Percentiles rank a stretch among this genome's conserved stretches.
Evolutionary conservation across 2,113 vertebrate species (phyloP).

Genomic region (Salminus brasiliensis): DNA sequence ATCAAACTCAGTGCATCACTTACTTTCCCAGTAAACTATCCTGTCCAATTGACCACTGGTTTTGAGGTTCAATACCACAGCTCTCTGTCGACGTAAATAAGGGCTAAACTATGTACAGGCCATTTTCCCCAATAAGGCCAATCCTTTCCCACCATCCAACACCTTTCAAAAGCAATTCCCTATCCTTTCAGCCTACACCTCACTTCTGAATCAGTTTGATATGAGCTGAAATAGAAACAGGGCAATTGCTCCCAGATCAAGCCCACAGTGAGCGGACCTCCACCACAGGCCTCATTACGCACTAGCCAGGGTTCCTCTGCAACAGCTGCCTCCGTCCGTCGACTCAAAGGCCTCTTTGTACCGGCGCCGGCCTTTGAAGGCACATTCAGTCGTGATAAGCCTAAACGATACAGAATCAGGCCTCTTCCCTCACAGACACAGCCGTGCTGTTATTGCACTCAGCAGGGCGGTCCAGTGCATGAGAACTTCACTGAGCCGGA

Average conservation of each 20-base stretch:
- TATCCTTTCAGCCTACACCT: slow-evolving; percentile 17
- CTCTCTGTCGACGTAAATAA: neutral
- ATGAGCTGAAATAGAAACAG: slow-evolving; percentile 29
- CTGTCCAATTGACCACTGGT: no score
- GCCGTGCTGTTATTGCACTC: slow-evolving; percentile 33
- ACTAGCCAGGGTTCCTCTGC: slow-evolving; percentile 62
- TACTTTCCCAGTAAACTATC: no score
- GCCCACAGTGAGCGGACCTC: slow-evolving; percentile 64
- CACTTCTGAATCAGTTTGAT: neutral
- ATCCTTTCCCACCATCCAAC: slow-evolving; percentile 21
- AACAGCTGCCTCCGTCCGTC: slow-evolving; percentile 72
- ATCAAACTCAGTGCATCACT: no score
- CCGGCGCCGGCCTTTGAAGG: slow-evolving; percentile 65
- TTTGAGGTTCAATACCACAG: no score
- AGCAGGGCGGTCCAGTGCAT: neutral
- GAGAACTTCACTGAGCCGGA: neutral
- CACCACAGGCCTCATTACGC: slow-evolving; percentile 60
- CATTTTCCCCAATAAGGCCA: slow-evolving; percentile 39
- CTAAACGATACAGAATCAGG: slow-evolving; percentile 59
- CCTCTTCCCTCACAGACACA: slow-evolving; percentile 43
- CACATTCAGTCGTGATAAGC: slow-evolving; percentile 67
- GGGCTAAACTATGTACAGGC: neutral
- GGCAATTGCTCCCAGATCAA: slow-evolving; percentile 66
- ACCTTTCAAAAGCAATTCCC: slow-evolving; percentile 25
- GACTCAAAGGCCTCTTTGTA: slow-evolving; percentile 69